Base-by-base conservation (phyloP, 2,888 invertebrate genomes). In the Plebejus argus region DNA sequence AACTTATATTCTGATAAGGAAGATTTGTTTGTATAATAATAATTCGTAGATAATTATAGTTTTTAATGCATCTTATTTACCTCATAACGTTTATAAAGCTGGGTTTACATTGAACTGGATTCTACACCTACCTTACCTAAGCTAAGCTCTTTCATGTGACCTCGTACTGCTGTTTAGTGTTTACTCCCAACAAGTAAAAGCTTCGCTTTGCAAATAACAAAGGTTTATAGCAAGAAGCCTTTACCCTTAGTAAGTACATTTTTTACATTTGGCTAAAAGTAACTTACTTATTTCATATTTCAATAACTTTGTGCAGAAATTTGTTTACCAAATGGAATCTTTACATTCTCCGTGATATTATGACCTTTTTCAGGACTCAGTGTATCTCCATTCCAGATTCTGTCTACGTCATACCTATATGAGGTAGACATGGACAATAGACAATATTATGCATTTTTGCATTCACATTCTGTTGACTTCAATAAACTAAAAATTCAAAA, bases 141-240 rank as follows among this genome's bases (percentile, higher is more conserved):
- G 4, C 66, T 66, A 15, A 66, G 66, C 6, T 15, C 66, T 28
- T 66, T 66, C 12, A 66, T 66, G 28, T 66, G 66, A 66, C 66
- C 66, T 66, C 66, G 66, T 66, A 28, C 15, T 66, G 15, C 15
- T 33, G 28, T 28, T 28, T 28, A 23, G n/a, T 58, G 23, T 33
- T 66, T 28, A 66, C 66, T 66, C 2, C 66, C 66, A 66, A 66
- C 23, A 33, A 33, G 66, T 66, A 66, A 66, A 66, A 66, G 66
- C 28, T 66, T 66, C 15, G 3, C 1, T 66, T 66, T 33, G 28
- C 66, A 12, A 66, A 28, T 66, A 28, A 66, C 66, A 66, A 66
- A 66, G 66, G 66, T 33, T 33, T 6, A 20, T 58, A 12, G 12
- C 15, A 4, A 28, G 61, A 23, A 66, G 28, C 66, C 66, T 66